Conservation (phyloP, 2,113 vertebrate species). For the Lepidothrix coronata region DNA sequence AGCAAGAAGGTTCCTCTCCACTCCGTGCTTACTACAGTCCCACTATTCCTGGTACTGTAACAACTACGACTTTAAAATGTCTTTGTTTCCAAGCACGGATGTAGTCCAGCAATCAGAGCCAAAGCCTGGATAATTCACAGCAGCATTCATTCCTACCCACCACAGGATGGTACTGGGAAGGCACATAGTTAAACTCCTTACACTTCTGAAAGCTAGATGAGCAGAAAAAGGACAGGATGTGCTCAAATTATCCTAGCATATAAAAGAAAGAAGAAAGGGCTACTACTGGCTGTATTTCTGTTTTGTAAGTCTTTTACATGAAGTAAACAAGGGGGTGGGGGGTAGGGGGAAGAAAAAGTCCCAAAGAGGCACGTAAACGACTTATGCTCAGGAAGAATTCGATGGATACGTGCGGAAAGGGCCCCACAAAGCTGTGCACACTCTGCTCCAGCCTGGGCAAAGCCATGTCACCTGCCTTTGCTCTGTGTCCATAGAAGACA, state of each 20-base stretch:
- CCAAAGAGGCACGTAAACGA: fast-evolving
- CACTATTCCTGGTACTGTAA: not conserved
- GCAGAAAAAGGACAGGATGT: not conserved
- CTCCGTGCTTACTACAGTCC: not conserved
- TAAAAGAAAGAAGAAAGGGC: not conserved
- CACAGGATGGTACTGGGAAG: not conserved
- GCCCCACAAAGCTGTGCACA: fast-evolving
- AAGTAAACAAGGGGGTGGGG: not conserved
- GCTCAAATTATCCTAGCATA: not conserved
- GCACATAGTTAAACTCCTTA: fast-evolving
- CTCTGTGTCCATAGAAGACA: not conserved
- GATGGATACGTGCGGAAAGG: fast-evolving
- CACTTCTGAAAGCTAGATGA: not conserved
- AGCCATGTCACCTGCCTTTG: not conserved
- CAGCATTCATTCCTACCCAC: not conserved
- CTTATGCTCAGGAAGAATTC: not conserved
- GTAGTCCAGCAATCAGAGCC: not conserved
- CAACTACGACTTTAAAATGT: not conserved
- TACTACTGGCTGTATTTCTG: not conserved
- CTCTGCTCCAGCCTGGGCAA: not conserved
- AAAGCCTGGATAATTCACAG: not conserved
- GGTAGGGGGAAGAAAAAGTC: not conserved
- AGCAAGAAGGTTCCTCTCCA: not conserved
- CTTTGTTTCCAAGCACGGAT: not conserved
- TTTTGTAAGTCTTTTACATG: not conserved